Evolutionary conservation across 2,888 invertebrate genomes (phyloP).

Genomic region (Caenorhabditis sp.): DNA sequence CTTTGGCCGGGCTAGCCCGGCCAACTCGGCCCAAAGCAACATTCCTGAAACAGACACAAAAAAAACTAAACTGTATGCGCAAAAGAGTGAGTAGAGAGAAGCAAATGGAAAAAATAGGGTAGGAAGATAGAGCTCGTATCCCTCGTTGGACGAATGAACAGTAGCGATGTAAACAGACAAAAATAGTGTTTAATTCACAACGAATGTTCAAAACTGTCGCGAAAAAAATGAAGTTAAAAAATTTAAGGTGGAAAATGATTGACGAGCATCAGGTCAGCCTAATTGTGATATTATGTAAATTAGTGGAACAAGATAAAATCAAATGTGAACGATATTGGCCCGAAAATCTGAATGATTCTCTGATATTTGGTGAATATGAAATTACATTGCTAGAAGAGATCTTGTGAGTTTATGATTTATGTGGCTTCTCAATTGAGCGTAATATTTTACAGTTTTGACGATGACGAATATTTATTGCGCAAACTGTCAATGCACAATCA

Average conservation of each 20-base stretch:
- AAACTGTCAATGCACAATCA: conserved; percentile 47
- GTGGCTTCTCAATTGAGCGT: neutral
- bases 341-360: conserved; percentile 36
- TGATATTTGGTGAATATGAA: conserved; percentile 53
- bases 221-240: no score
- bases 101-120: no score
- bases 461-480: conserved; percentile 54
- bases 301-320: conserved; percentile 56
- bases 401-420: conserved; percentile 12
- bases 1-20: no score
- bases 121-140: no score
- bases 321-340: conserved; percentile 65
- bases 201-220: no score
- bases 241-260: conserved; percentile 64
- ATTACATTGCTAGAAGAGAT: conserved; percentile 52
- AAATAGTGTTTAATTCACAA: no score
- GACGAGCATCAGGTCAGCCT: conserved; percentile 52
- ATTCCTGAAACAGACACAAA: no score
- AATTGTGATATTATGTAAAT: conserved; percentile 63
- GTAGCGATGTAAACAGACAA: neutral
- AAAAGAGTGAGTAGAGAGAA: no score
- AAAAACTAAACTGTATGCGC: no score
- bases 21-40: no score
- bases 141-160: no score
- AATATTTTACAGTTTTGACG: conserved; percentile 15